These are phyloP conservation scores for Tangara arthus DNA, from an alignment of 2,797 vertebrate genomes.

Conservation along the genomic window DNA sequence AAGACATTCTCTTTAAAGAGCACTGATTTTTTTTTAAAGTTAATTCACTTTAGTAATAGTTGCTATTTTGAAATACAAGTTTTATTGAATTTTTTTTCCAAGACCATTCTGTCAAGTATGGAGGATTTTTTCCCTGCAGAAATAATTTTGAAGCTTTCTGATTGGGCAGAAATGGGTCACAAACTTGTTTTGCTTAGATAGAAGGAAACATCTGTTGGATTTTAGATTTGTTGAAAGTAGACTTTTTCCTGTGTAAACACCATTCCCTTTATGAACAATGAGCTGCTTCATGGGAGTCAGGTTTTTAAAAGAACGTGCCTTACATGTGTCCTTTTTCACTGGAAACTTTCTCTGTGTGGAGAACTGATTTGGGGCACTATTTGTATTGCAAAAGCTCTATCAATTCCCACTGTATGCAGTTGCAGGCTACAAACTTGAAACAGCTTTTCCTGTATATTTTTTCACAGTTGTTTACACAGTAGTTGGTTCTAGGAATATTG, in stretches of 20 bases:
- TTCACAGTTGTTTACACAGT: neutral
- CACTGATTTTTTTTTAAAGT: neutral
- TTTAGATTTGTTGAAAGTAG: conserved; percentile 66
- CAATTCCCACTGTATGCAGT: neutral
- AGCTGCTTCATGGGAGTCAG: neutral
- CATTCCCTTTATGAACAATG: conserved; percentile 46
- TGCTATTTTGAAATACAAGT: neutral
- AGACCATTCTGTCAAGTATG: neutral
- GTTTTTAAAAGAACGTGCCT: neutral
- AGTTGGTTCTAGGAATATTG: neutral
- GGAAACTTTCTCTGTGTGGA: neutral
- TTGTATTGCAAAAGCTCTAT: neutral
- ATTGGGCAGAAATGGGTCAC: neutral
- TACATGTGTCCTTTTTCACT: neutral
- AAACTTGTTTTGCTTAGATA: conserved; percentile 66
- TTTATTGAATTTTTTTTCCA: neutral
- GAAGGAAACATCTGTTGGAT: conserved; percentile 77
- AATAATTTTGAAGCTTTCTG: neutral
- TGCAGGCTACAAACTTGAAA: neutral
- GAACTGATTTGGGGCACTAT: neutral
- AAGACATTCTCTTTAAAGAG: neutral
- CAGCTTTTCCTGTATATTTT: neutral
- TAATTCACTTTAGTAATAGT: neutral
- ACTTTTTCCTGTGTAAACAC: conserved; percentile 72
- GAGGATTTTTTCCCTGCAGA: neutral